Evolutionary conservation across 92 coral and sea anemone genomes (phyloP), one percentile per base, ranked within the genome.

Genomic region (Parazoanthus swiftii): DNA sequence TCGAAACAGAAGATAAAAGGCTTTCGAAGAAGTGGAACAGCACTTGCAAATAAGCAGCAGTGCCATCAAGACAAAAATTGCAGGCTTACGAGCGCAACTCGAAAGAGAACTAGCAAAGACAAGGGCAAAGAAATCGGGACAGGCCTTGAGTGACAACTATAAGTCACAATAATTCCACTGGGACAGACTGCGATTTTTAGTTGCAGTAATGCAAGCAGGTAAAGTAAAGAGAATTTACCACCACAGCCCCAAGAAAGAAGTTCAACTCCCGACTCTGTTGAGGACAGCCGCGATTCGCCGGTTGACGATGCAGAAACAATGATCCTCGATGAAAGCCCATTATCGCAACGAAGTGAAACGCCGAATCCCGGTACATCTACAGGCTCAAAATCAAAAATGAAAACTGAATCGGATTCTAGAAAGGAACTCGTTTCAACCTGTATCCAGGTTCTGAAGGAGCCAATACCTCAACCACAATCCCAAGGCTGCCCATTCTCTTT

Each of bases 341-440:
- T 36, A 23, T 36, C 23, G 44, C 46, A 14, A 74, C 11, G 78
- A 42, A 36, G 1, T 21, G 78, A 36, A 37, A 74, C 46, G 11
- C 8, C 46, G 0, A 74, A 74, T 15, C 23, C 48, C 23, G 42
- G 42, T 37, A 37, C 21, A 74, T 5, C 50, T 44, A 74, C 42
- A 38, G 42, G 42, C 42, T 38, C 42, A 38, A 38, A 38, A 33
- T 35, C 80, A 1, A 39, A 14, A 66, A 42, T 68, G 48, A 86
- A 42, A 5, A 44, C 42, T 38, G 26, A 78, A 67, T 36, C 56
- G 6, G 89, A 80, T 44, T 74, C 92, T 23, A 86, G 76, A 76
- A 81, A 89, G 35, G 93, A 93, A 86, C 58, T 91, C 0, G 42
- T 93, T 67, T 75, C 93, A 85, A 88, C 95, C 15, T 92, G 95